Percentiles rank a stretch among this genome's conserved stretches.
These are phyloP conservation scores for Apis dorsata DNA, from an alignment of 1,140 invertebrate genomes.

Conservation along the genomic window DNA sequence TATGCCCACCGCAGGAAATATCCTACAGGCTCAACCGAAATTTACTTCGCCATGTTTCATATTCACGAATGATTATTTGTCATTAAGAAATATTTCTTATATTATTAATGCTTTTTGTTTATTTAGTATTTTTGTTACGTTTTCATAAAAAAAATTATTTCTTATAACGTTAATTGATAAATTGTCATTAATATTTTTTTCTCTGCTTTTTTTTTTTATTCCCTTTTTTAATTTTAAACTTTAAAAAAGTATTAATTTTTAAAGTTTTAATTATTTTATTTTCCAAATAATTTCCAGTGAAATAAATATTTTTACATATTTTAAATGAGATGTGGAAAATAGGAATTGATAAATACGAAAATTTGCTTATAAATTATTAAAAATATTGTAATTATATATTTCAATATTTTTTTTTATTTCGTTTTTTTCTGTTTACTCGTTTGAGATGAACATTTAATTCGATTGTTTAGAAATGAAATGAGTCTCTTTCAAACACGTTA, in stretches of 20 bases:
- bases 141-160: not conserved
- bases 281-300: not conserved
- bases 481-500: constrained; percentile 26
- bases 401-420: not conserved
- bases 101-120: not conserved
- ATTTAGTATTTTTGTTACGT: not conserved
- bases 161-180: not conserved
- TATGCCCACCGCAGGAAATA: constrained; percentile 77
- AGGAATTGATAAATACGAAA: not conserved
- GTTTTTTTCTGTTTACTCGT: not conserved
- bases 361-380: not conserved
- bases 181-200: not conserved
- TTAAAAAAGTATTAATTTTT: too few species aligned
- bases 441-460: constrained; percentile 5
- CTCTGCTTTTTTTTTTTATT: not conserved
- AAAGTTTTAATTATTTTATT: not conserved
- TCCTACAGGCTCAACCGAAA: constrained; percentile 63
- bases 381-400: constrained; percentile 1
- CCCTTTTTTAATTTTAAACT: not conserved
- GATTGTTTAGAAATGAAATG: constrained; percentile 37
- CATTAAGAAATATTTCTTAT: not conserved
- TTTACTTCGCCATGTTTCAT: constrained; percentile 32
- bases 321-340: not conserved
- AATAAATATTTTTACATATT: not conserved
- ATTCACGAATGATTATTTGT: constrained; percentile 46